Base-by-base conservation (phyloP, 2,113 vertebrate genomes). In the Apteryx owenii region DNA sequence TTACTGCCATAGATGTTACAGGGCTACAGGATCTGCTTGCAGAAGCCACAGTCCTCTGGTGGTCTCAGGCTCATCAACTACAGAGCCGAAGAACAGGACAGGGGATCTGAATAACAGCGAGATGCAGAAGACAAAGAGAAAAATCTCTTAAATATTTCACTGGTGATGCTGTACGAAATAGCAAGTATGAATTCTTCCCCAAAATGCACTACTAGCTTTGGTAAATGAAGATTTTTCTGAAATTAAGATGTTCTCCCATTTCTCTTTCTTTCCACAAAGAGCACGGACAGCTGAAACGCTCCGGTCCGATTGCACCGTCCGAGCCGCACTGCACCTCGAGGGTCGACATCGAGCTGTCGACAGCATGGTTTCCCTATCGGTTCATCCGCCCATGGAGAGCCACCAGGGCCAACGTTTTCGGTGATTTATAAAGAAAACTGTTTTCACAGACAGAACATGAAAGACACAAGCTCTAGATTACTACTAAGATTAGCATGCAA, bases 401-500 rank as follows among this genome's bases (percentile, higher is more conserved):
- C 7, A 54, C 70, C 71, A 82, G 92, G 83, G 91, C 82, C 73
- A 73, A 17, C 61, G 9, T 81, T 89, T 88, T 9, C 36, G 73
- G 84, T 83, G 91, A 88, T 75, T 93, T 97, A 95, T 96, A 98
- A 98, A 97, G 98, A 98, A 99, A 97, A 97, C 66, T 75, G 97
- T 97, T 98, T 98, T 98, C 97, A 97, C 98, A 98, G 98, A 97
- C 98, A 98, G 98, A 97, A 98, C 98, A 97, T 98, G 97, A 98
- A 98, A 98, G 97, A 98, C 97, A 97, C 94, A 95, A 98, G 21
- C 97, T 97, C 96, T 95, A 98, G 99, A 99, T 99, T 99, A 99
- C 98, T 97, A 98, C 95, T 87, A 91, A 98, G 99, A 99, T 99
- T 99, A 99, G 98, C 98, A 98, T 98, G 98, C 98, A 98, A 98